Evolutionary conservation across 2,113 vertebrate species (phyloP).

Genomic region (Montifringilla adamsi): DNA sequence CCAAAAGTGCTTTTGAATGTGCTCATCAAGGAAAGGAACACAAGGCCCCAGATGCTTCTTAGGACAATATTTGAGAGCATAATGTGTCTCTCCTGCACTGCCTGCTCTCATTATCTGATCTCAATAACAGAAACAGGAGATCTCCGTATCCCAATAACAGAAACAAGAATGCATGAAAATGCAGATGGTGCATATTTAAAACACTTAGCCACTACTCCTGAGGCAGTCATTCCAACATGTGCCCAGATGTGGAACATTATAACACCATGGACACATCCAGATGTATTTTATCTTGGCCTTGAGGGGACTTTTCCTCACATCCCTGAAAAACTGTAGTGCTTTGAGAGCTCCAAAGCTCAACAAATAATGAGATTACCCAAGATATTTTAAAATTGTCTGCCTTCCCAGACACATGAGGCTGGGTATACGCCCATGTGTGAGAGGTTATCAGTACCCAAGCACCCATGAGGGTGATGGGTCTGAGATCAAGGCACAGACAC

Average conservation of each 20-base stretch:
- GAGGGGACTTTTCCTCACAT: background rate
- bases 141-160: background rate
- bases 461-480: background rate
- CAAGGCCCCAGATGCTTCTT: background rate
- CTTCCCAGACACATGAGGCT: background rate
- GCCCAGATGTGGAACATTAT: background rate
- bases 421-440: fast-evolving
- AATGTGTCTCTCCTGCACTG: background rate
- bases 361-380: background rate
- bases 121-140: background rate
- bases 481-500: background rate
- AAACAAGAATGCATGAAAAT: background rate
- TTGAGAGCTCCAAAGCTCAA: background rate
- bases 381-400: background rate
- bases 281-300: background rate
- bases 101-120: background rate
- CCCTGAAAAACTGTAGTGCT: background rate
- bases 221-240: background rate
- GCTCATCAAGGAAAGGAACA: background rate
- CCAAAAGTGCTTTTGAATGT: background rate
- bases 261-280: background rate
- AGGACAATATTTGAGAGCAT: background rate
- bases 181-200: background rate
- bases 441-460: too few relatives aligned
- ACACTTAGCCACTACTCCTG: background rate